phyloP scores from a whole-genome alignment of 2,797 vertebrate genomes.

The Galaxias olidus region DNA sequence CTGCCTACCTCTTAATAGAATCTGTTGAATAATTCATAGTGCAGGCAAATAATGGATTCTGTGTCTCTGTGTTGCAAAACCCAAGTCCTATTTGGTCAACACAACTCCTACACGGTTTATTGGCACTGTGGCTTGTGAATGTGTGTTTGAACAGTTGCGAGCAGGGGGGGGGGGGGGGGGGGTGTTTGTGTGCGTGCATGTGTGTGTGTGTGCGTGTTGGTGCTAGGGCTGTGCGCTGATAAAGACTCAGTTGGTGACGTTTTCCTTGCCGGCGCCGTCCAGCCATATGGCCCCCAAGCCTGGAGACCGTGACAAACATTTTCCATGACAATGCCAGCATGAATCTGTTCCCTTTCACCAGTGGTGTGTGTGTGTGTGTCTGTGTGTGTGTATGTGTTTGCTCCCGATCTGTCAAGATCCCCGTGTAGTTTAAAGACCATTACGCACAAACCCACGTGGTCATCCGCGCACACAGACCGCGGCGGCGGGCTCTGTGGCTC shows the following conservation, averaged over 20 bases:
- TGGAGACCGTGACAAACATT: constrained; percentile 66
- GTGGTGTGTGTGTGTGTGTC: constrained; percentile 30
- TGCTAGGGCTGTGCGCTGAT: constrained; percentile 47
- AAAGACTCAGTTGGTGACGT: constrained; percentile 37
- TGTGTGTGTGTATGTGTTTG: constrained; percentile 9
- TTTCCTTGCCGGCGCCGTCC: constrained; percentile 23
- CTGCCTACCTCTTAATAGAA: constrained; percentile 50
- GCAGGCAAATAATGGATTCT: constrained; percentile 39
- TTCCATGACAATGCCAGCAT: constrained; percentile 66
- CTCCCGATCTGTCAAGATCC: constrained; percentile 33
- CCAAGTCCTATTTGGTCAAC: constrained; percentile 71
- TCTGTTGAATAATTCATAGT: constrained; percentile 57
- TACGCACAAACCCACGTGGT: constrained; percentile 41
- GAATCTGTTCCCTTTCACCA: constrained; percentile 60
- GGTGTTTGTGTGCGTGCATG: neutral
- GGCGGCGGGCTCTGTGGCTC: constrained; percentile 25
- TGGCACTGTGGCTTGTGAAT: neutral
- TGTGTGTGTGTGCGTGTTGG: constrained; percentile 1
- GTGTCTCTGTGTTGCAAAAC: constrained; percentile 52
- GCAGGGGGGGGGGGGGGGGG: neutral
- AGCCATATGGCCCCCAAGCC: constrained; percentile 68
- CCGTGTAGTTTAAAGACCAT: constrained; percentile 37
- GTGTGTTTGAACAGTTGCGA: neutral
- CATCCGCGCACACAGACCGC: constrained; percentile 41
- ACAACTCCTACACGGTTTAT: constrained; percentile 47